Conservation (phyloP, 2,797 vertebrate species). For the Falco cherrug region DNA sequence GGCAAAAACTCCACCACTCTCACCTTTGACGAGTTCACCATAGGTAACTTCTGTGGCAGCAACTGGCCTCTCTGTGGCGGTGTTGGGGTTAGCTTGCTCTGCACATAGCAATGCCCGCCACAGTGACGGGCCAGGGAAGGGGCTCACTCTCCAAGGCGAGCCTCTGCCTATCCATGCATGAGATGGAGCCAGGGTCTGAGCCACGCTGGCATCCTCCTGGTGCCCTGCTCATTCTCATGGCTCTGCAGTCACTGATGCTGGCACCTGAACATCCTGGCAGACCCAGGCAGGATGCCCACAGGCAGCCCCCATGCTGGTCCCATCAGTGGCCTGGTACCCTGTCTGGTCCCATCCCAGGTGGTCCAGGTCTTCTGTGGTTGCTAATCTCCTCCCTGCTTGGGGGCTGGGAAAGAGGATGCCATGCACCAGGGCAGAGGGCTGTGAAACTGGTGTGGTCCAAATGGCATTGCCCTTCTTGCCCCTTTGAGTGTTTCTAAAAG, state of each 20-base stretch:
- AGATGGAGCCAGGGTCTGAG: slow-evolving; percentile 6
- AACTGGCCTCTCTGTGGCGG: neutral
- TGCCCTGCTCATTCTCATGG: neutral
- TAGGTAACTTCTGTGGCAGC: slow-evolving; percentile 79
- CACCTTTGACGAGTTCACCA: slow-evolving; percentile 91
- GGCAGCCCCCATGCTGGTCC: neutral
- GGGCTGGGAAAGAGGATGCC: neutral
- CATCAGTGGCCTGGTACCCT: neutral
- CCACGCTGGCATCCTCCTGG: neutral
- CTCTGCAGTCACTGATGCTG: neutral
- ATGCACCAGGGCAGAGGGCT: neutral
- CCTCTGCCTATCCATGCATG: neutral
- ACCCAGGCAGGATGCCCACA: neutral
- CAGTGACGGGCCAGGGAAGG: neutral
- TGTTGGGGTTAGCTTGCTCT: neutral
- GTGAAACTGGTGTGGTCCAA: neutral
- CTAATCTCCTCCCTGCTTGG: neutral
- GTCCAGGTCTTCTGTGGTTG: neutral
- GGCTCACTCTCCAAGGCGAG: neutral
- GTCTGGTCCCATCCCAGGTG: accelerated
- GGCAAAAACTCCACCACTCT: slow-evolving; percentile 83
- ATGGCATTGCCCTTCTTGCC: neutral
- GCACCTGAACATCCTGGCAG: neutral
- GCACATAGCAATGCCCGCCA: accelerated
- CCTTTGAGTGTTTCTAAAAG: neutral